Percentiles rank a stretch among this genome's conserved stretches.
These are phyloP conservation scores for Ammodytes marinus DNA, from an alignment of 2,113 vertebrate genomes.

Conservation along the genomic window DNA sequence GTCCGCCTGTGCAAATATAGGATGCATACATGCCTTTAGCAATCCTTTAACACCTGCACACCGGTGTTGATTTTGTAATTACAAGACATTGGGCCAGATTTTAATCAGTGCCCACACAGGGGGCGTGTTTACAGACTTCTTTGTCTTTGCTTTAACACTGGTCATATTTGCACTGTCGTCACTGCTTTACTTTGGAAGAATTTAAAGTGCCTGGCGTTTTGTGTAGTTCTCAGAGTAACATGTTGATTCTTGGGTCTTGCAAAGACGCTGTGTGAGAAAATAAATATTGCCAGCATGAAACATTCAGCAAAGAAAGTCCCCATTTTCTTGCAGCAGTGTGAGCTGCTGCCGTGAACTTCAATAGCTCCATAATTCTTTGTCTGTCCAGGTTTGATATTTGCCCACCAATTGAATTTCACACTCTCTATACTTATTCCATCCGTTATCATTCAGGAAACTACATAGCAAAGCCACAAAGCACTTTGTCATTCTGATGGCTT, in stretches of 20 bases:
- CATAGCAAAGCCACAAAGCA: slow-evolving; percentile 1
- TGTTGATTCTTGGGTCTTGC: background rate
- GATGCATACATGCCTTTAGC: slow-evolving; percentile 62
- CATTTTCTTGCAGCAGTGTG: slow-evolving; percentile 5
- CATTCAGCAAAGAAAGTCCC: slow-evolving; percentile 42
- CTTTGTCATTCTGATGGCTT: background rate
- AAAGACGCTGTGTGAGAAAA: slow-evolving; percentile 20
- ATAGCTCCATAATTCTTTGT: slow-evolving; percentile 49
- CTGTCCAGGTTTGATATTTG: slow-evolving; percentile 60
- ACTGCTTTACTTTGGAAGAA: slow-evolving; percentile 5
- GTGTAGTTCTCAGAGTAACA: background rate
- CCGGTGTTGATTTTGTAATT: slow-evolving; percentile 68
- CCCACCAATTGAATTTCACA: slow-evolving; percentile 42
- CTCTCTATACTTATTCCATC: slow-evolving; percentile 56
- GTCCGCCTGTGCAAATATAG: slow-evolving; percentile 73
- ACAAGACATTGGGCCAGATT: slow-evolving; percentile 71
- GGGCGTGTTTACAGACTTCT: slow-evolving; percentile 33
- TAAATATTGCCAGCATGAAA: slow-evolving; percentile 45
- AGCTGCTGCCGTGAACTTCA: slow-evolving; percentile 49
- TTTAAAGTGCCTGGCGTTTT: slow-evolving; percentile 16
- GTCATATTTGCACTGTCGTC: slow-evolving; percentile 24
- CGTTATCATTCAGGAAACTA: slow-evolving; percentile 33
- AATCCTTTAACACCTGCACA: slow-evolving; percentile 62
- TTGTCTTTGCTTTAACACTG: slow-evolving; percentile 36
- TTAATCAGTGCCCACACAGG: slow-evolving; percentile 58